Conservation (phyloP, 1,140 invertebrate genomes). For the Subanguina moxae region DNA sequence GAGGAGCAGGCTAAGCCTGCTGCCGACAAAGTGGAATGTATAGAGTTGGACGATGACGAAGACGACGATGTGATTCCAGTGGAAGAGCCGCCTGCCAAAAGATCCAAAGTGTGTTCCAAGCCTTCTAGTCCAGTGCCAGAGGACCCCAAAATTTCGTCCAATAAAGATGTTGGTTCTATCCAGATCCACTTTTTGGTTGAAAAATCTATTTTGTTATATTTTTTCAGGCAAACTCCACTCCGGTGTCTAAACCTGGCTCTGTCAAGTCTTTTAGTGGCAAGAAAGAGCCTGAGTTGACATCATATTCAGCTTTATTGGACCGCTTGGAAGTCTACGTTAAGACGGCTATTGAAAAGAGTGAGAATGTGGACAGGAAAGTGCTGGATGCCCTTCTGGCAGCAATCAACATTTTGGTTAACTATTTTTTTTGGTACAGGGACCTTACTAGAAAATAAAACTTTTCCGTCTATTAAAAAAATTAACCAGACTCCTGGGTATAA, state of each 20-base stretch:
- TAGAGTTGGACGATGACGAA: conserved; percentile 42
- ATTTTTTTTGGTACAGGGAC: no score
- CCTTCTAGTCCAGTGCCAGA: conserved; percentile 37
- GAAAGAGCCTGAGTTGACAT: conserved; percentile 34
- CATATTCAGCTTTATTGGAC: conserved; percentile 41
- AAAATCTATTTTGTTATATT: neutral
- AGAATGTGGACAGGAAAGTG: conserved; percentile 50
- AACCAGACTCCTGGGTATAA: no score
- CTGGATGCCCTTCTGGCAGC: conserved; percentile 53
- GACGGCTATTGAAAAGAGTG: conserved; percentile 38
- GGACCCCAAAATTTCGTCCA: conserved; percentile 31
- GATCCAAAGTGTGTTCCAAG: neutral
- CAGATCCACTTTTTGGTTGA: no score
- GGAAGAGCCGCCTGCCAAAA: conserved; percentile 35
- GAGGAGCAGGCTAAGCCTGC: neutral
- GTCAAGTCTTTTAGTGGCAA: neutral
- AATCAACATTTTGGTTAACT: conserved; percentile 53
- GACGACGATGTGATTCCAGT: conserved; percentile 39
- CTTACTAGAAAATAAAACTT: no score
- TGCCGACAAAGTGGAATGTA: conserved; percentile 21
- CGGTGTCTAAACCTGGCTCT: neutral
- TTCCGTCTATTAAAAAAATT: no score
- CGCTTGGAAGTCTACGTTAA: conserved; percentile 49
- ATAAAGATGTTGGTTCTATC: conserved; percentile 12
- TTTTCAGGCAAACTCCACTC: neutral